A percentile compares a stretch with the other conserved stretches of the same genome.
Evolutionary conservation across 2,797 vertebrate species (phyloP).

Genomic region (Rhinichthys osculus): DNA sequence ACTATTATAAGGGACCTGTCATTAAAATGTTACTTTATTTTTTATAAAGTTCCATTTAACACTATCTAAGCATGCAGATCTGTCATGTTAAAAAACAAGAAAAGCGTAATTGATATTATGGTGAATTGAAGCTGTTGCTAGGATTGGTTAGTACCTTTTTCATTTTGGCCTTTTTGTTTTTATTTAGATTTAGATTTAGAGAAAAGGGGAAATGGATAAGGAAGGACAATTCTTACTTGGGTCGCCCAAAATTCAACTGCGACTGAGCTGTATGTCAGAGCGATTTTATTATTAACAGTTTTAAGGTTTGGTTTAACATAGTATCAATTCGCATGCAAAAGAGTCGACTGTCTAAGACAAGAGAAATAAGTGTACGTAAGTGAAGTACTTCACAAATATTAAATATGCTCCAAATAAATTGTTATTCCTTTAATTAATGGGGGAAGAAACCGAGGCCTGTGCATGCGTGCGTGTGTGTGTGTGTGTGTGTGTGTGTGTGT

Average conservation of each 20-base stretch:
- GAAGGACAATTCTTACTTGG: neutral
- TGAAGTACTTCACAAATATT: neutral
- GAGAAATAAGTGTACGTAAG: neutral
- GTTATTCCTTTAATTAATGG: neutral
- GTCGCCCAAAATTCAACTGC: neutral
- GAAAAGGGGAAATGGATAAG: neutral
- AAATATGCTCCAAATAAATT: neutral
- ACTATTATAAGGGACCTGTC: neutral
- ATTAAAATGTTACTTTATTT: neutral
- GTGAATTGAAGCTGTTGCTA: neutral
- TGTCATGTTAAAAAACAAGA: neutral
- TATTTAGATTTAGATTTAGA: neutral
- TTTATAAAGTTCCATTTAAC: neutral
- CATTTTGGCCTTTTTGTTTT: neutral
- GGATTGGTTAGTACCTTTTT: neutral
- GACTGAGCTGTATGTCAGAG: neutral
- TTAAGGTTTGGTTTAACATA: neutral
- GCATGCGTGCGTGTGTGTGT: too few species aligned
- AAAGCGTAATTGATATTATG: neutral
- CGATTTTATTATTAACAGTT: too few species aligned
- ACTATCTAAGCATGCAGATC: neutral
- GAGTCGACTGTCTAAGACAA: neutral
- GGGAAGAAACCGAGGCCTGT: neutral
- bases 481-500: conserved; percentile 25
- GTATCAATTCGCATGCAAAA: neutral